Percentiles rank a stretch among this genome's conserved stretches.
Evolutionary conservation across 2,797 vertebrate species (phyloP).

Genomic region (Phataginus tetradactyla): DNA sequence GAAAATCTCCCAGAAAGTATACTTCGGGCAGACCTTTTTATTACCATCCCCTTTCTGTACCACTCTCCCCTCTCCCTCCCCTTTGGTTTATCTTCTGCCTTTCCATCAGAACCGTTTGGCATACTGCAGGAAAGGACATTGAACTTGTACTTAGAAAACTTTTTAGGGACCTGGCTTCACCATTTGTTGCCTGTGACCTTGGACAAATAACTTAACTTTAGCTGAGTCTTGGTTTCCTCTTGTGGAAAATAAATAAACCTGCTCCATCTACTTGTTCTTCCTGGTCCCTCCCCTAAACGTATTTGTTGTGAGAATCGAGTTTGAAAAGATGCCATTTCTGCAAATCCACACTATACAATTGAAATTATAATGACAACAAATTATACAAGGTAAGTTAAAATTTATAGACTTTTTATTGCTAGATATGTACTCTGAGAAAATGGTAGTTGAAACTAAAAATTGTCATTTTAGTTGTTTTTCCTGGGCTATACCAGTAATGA

Average conservation of each 20-base stretch:
- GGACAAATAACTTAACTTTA: neutral
- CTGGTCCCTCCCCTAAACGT: no score
- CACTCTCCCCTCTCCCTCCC: neutral
- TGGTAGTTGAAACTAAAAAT: constrained; percentile 33
- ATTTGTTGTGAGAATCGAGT: neutral
- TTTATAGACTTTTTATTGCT: neutral
- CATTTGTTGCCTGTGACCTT: neutral
- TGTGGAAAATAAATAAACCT: neutral
- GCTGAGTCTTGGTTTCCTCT: neutral
- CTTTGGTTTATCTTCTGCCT: neutral
- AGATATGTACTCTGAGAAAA: neutral
- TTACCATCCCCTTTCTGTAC: neutral
- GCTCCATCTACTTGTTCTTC: neutral
- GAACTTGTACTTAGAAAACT: neutral
- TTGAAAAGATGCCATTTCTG: neutral
- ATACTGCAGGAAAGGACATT: neutral
- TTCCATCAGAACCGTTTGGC: neutral
- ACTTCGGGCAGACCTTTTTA: neutral
- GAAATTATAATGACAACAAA: constrained; percentile 16
- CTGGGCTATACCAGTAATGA: neutral
- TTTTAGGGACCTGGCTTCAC: neutral
- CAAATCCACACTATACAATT: neutral
- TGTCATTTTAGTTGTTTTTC: constrained; percentile 13
- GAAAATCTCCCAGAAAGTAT: neutral
- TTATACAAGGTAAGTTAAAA: neutral